These are phyloP conservation scores for Falco biarmicus DNA, from an alignment of 2,797 vertebrate genomes.

Conservation along the genomic window DNA sequence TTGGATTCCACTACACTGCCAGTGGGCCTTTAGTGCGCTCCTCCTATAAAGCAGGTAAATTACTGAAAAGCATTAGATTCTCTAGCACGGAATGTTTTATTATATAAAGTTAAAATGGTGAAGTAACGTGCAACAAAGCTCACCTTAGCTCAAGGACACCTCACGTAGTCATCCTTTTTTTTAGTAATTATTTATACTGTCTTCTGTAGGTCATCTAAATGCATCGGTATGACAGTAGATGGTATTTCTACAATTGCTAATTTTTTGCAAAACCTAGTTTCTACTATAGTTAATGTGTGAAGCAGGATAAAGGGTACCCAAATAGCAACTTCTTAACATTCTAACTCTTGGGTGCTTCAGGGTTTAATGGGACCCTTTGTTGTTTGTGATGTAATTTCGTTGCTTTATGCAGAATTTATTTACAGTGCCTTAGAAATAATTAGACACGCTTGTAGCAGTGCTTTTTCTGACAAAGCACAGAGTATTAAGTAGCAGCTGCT, in stretches of 20 bases:
- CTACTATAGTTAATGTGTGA: not conserved
- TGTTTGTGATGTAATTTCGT: not conserved
- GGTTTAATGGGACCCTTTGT: not conserved
- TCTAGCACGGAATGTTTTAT: not conserved
- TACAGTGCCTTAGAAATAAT: not conserved
- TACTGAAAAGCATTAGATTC: not conserved
- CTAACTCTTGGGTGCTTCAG: not conserved
- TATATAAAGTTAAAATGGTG: not conserved
- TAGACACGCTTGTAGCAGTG: not conserved
- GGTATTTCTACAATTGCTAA: not conserved
- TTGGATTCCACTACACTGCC: slow-evolving; percentile 95
- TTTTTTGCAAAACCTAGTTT: not conserved
- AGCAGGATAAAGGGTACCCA: not conserved
- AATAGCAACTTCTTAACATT: not conserved
- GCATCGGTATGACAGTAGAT: not conserved
- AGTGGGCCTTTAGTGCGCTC: slow-evolving; percentile 97
- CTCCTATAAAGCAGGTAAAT: slow-evolving; percentile 97
- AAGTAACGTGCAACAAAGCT: not conserved
- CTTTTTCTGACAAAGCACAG: not conserved
- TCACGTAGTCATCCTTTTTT: not conserved
- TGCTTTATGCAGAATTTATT: not conserved
- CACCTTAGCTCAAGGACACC: not conserved
- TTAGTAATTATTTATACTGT: not conserved
- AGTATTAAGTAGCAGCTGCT: not conserved
- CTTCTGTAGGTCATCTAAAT: not conserved